These are phyloP conservation scores for Pomacea canaliculata DNA, from an alignment of 2,888 invertebrate species.

Conservation along the genomic window DNA sequence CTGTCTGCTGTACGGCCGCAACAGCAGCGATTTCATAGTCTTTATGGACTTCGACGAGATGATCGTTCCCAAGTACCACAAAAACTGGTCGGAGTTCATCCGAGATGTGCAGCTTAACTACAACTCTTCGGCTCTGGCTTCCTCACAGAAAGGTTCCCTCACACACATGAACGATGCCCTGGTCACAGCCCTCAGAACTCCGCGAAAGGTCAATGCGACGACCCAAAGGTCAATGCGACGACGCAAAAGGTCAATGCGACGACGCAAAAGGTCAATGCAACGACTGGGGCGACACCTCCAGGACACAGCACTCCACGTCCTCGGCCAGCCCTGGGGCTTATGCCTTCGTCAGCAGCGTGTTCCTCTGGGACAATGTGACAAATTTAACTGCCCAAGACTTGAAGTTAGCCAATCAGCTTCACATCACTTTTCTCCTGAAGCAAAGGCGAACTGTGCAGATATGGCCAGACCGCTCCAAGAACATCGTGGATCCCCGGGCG, in stretches of 20 bases:
- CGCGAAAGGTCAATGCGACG: not conserved
- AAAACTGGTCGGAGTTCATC: not conserved
- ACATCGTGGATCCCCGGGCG: not conserved
- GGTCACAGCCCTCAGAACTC: not conserved
- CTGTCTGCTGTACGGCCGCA: slow-evolving; percentile 6
- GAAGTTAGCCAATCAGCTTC: not conserved
- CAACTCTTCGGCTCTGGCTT: not conserved
- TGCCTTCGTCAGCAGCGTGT: slow-evolving; percentile 7
- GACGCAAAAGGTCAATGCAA: not conserved
- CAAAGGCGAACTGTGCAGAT: slow-evolving; percentile 2
- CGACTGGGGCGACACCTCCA: not conserved
- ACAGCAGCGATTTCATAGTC: slow-evolving; percentile 13
- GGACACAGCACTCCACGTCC: not conserved
- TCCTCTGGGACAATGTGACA: slow-evolving; percentile 5
- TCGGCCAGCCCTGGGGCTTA: not conserved
- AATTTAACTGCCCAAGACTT: not conserved
- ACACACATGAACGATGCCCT: not conserved
- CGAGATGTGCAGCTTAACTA: not conserved
- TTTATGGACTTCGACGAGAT: slow-evolving; percentile 22
- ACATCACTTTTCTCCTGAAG: not conserved
- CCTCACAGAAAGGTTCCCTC: not conserved
- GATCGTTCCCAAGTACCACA: slow-evolving; percentile 12
- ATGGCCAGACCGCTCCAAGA: not conserved
- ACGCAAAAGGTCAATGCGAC: not conserved
- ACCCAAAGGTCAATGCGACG: not conserved